Evolutionary conservation across 2,113 vertebrate genomes (phyloP), one percentile per base, ranked within the genome.

Genomic region (Rana temporaria): DNA sequence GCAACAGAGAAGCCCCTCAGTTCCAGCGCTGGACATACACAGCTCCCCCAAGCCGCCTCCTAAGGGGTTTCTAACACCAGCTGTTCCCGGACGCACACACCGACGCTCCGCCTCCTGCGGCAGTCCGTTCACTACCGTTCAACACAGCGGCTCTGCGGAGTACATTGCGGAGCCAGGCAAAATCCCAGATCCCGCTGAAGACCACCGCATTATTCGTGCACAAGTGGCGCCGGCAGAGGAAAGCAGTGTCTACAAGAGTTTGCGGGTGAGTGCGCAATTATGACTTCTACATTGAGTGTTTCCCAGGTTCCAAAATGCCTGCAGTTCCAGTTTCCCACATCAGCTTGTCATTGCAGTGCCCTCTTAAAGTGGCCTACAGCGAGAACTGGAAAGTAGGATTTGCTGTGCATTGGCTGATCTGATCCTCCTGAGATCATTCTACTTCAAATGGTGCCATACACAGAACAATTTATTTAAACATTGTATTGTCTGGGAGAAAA

Each of bases 51-150:
- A 89, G 0, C 88, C 89, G 1, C 82, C 70, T 9, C 64, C 19
- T 17, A 75, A 68, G n/a, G 56, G 63, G 7, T n/a, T 79, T 0
- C 64, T 90, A 86, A 85, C 91, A 52, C 91, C 94, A 8, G 91
- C 89, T n/a, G 56, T 68, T 74, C 88, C 88, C 14, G 69, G 89
- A 17, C 94, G 94, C 68, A 95, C 94, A 1, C 96, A 98, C 86
- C 94, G 96, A n/a, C 95, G 96, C n/a, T 97, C 96, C 0, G 95
- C 95, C 60, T 97, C 96, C 69, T 98, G 96, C 42, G 96, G 96
- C 70, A 90, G 92, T 86, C 85, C 90, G 0, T 70, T 90, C 74
- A 84, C 84, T 24, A 57, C 66, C 26, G 5, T 84, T 34, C 84
- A 78, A 30, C 86, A 88, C 24, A 85, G 84, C 0, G 85, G 91